Percentiles rank a stretch among this genome's conserved stretches.
Conservation (phyloP, 2,888 invertebrate genomes). For the Perithous albicinctus region DNA sequence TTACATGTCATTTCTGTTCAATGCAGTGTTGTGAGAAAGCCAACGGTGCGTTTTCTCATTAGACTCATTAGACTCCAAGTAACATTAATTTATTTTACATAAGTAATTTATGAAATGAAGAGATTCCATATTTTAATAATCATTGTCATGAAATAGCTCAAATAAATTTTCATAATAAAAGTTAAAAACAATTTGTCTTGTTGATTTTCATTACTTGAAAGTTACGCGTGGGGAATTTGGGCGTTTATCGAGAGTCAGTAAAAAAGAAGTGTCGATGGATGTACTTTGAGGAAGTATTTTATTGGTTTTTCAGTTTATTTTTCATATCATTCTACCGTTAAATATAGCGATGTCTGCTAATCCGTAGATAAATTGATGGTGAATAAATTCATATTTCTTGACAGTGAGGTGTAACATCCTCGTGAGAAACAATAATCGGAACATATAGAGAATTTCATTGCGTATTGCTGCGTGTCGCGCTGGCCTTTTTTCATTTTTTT, state of each 20-base stretch:
- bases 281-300: constrained; percentile 65
- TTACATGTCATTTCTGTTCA: constrained; percentile 89
- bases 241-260: constrained; percentile 40
- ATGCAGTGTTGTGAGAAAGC: constrained; percentile 86
- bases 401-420: constrained; percentile 59
- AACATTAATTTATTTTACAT: neutral
- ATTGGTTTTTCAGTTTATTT: constrained; percentile 69
- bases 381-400: constrained; percentile 51
- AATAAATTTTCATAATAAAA: constrained; percentile 40
- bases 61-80: constrained; percentile 46
- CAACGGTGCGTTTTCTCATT: no score
- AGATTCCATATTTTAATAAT: constrained; percentile 21
- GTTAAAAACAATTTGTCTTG: neutral
- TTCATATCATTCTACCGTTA: constrained; percentile 66
- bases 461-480: constrained; percentile 49
- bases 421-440: constrained; percentile 63
- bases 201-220: neutral
- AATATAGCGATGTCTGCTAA: constrained; percentile 64
- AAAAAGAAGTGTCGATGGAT: constrained; percentile 40
- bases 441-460: constrained; percentile 64
- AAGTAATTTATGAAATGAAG: neutral
- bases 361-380: constrained; percentile 62
- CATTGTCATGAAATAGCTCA: neutral
- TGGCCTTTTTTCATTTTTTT: constrained; percentile 47
- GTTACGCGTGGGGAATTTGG: constrained; percentile 18